Percentiles rank a stretch among this genome's conserved stretches.
Evolutionary conservation across 2,113 vertebrate genomes (phyloP).

Genomic region (Phainopepla nitens): DNA sequence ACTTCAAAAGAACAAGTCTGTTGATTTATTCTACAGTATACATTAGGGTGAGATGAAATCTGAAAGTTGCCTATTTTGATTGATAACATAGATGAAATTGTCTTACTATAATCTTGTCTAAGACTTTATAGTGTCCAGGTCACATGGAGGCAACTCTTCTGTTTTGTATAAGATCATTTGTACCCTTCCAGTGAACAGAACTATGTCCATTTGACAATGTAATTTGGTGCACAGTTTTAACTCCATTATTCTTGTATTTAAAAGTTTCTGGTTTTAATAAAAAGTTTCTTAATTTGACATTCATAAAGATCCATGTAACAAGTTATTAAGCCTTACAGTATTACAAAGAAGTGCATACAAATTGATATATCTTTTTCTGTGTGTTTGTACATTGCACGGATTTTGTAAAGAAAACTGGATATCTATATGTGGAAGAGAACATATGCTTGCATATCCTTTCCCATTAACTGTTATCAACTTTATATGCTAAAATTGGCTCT

Average conservation of each 20-base stretch:
- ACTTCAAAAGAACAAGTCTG: not conserved
- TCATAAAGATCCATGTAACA: not conserved
- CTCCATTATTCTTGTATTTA: not conserved
- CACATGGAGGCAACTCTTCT: not conserved
- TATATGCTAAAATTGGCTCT: not conserved
- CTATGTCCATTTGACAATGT: not conserved
- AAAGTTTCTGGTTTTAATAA: not conserved
- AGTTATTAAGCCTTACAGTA: not conserved
- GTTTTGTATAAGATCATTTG: not conserved
- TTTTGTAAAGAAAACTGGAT: not conserved
- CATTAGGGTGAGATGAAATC: not conserved
- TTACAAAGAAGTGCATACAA: not conserved
- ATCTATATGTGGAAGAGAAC: not conserved
- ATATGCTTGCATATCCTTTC: not conserved
- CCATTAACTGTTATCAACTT: not conserved
- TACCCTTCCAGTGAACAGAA: not conserved
- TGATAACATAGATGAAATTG: not conserved
- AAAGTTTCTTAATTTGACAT: not conserved
- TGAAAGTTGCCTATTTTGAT: not conserved
- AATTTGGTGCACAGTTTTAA: not conserved
- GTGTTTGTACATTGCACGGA: not conserved
- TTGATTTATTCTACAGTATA: not conserved
- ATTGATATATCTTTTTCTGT: not conserved
- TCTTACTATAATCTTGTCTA: not conserved
- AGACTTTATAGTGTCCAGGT: not conserved